phyloP scores from a whole-genome alignment of 1,140 invertebrate genomes.

The Batillaria attramentaria region DNA sequence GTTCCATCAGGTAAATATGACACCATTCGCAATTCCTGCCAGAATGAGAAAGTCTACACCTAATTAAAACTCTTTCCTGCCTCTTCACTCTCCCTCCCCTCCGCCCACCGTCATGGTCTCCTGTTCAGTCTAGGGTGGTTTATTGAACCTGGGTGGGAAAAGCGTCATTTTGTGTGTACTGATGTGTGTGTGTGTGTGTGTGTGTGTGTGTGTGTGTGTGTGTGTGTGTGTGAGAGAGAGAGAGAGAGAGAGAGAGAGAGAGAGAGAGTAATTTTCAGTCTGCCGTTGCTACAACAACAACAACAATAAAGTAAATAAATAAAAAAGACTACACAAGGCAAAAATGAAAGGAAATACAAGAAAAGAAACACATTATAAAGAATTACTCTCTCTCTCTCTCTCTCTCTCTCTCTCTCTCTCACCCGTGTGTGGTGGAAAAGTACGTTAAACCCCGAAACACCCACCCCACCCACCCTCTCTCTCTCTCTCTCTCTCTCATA shows the following conservation, averaged over 20 bases:
- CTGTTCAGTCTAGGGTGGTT: not conserved
- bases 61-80: too few species aligned
- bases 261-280: too few species aligned
- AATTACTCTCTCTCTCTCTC: not conserved
- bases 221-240: not conserved
- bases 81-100: not conserved
- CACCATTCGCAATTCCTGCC: too few species aligned
- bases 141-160: not conserved
- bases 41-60: too few species aligned
- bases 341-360: not conserved
- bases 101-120: not conserved
- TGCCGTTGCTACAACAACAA: too few species aligned
- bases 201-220: not conserved
- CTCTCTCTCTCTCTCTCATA: slow-evolving; percentile 13
- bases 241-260: not conserved
- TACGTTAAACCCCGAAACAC: too few species aligned
- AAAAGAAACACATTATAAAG: not conserved
- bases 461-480: not conserved
- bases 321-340: not conserved
- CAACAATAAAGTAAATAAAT: not conserved
- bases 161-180: not conserved
- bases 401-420: not conserved
- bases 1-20: slow-evolving; percentile 35
- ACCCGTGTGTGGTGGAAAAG: too few species aligned
- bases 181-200: slow-evolving; percentile 10